phyloP scores from a whole-genome alignment of 2,113 vertebrate species.

The Corythornis cristatus region DNA sequence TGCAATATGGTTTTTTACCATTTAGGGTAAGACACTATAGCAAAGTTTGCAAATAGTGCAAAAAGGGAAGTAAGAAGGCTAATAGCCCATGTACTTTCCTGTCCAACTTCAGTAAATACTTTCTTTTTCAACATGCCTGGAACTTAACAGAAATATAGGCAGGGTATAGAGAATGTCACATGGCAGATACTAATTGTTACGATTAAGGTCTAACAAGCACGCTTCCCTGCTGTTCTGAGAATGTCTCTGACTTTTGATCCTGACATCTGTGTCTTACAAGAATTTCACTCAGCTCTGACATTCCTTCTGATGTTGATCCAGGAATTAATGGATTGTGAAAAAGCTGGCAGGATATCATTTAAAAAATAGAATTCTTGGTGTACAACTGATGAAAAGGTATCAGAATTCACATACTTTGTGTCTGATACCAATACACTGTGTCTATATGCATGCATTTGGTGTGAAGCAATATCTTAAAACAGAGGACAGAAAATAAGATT shows the following conservation, averaged over 20 bases:
- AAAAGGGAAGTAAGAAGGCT: background rate
- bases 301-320: conserved; percentile 93
- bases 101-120: conserved; percentile 61
- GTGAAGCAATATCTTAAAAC: background rate
- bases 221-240: conserved; percentile 87
- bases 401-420: conserved; percentile 74
- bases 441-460: background rate
- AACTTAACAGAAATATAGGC: conserved; percentile 73
- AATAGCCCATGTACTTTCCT: conserved; percentile 45
- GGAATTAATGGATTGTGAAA: conserved; percentile 96
- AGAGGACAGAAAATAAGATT: conserved; percentile 1
- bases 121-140: conserved; percentile 66
- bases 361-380: conserved; percentile 84
- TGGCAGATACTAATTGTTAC: conserved; percentile 89
- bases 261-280: conserved; percentile 98
- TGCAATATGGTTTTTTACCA: conserved; percentile 1
- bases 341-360: conserved; percentile 90
- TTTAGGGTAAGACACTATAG: conserved; percentile 26
- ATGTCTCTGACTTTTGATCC: conserved; percentile 98
- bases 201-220: conserved; percentile 87
- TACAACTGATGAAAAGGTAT: conserved; percentile 81
- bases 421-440: conserved; percentile 64
- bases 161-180: conserved; percentile 80
- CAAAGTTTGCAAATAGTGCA: conserved; percentile 27
- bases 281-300: conserved; percentile 93